Evolutionary conservation across 2,113 vertebrate genomes (phyloP).

Genomic region (Hippocampus zosterae): DNA sequence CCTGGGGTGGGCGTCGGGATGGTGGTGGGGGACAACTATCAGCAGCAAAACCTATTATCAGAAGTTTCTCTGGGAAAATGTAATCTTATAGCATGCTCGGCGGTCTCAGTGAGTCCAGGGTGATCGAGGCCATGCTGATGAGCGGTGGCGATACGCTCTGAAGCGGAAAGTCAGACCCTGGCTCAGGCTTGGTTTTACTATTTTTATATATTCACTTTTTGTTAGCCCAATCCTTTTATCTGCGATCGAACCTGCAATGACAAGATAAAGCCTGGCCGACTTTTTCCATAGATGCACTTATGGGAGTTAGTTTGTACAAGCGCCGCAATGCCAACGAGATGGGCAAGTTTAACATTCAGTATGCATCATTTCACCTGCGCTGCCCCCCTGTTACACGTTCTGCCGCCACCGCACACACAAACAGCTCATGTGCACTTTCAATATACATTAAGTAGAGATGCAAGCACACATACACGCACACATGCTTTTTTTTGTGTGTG

Average conservation of each 20-base stretch:
- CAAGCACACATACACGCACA: constrained; percentile 21
- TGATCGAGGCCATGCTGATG: constrained; percentile 46
- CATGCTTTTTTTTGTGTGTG: constrained; percentile 37
- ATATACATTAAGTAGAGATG: constrained; percentile 24
- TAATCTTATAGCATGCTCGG: constrained; percentile 35
- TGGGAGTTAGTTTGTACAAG: constrained; percentile 61
- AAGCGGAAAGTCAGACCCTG: constrained; percentile 39
- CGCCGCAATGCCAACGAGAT: constrained; percentile 63
- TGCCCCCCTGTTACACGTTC: constrained; percentile 41
- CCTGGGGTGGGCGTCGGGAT: constrained; percentile 23
- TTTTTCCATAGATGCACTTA: constrained; percentile 74
- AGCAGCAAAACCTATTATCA: constrained; percentile 41
- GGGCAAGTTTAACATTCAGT: constrained; percentile 65
- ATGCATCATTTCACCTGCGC: constrained; percentile 50
- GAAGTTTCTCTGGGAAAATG: constrained; percentile 35
- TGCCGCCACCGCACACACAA: constrained; percentile 32
- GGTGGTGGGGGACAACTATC: constrained; percentile 26
- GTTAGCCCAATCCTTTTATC: constrained; percentile 63
- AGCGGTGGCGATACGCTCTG: constrained; percentile 30
- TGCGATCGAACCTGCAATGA: constrained; percentile 72
- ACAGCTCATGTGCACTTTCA: constrained; percentile 15
- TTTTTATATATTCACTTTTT: constrained; percentile 53
- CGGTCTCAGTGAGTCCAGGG: constrained; percentile 25
- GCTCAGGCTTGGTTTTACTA: constrained; percentile 32
- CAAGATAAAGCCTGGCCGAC: constrained; percentile 69